These are phyloP conservation scores for Laspeyria flexula DNA, from an alignment of 2,888 invertebrate species.

Conservation along the genomic window DNA sequence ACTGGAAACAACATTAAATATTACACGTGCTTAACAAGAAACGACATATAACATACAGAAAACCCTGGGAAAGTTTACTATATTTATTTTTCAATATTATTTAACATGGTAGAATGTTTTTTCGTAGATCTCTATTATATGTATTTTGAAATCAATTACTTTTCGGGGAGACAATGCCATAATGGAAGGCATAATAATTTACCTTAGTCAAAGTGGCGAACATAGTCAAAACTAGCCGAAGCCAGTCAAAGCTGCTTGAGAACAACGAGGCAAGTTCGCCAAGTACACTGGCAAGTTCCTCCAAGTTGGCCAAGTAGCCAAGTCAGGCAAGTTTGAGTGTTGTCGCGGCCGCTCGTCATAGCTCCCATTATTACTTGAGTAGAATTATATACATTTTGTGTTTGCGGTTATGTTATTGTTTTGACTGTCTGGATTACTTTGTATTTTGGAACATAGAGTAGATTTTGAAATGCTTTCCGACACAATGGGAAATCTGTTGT, in stretches of 20 bases:
- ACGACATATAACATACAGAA: too few species aligned
- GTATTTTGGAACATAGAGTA: neutral
- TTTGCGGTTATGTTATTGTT: neutral
- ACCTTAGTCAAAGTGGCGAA: slow-evolving; percentile 8
- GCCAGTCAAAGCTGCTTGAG: slow-evolving; percentile 17
- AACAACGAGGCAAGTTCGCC: slow-evolving; percentile 8
- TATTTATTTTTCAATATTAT: too few species aligned
- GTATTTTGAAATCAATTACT: too few species aligned
- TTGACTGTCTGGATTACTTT: neutral
- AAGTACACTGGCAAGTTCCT: slow-evolving; percentile 8
- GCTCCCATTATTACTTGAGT: neutral
- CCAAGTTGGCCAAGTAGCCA: neutral
- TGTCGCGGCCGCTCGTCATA: slow-evolving; percentile 3
- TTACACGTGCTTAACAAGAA: too few species aligned
- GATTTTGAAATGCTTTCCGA: neutral
- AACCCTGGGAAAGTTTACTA: too few species aligned
- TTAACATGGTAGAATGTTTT: too few species aligned
- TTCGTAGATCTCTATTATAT: too few species aligned
- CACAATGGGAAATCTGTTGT: too few species aligned
- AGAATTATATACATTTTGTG: neutral
- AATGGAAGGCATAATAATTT: neutral
- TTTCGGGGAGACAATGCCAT: neutral
- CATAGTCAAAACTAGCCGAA: slow-evolving; percentile 7
- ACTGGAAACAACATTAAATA: too few species aligned
- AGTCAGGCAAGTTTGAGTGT: slow-evolving; percentile 9